Conservation (phyloP, 35 echinoderm and acorn worm species). For the Ophiothrix spiculata region DNA sequence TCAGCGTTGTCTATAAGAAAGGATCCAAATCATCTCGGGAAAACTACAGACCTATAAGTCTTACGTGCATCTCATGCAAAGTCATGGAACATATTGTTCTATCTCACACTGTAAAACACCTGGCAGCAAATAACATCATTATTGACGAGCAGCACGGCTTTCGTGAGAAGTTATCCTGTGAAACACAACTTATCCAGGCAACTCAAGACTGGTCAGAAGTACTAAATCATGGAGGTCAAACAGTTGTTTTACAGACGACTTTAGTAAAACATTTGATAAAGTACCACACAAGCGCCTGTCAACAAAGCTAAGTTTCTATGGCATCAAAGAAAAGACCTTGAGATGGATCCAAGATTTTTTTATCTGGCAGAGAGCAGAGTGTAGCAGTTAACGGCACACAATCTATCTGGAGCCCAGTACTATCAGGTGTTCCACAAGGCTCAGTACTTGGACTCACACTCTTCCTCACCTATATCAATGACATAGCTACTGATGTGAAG, state of each 20-base stretch:
- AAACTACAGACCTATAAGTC: conserved; percentile 26
- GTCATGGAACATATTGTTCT: conserved; percentile 39
- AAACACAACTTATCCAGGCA: conserved; percentile 16
- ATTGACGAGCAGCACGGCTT: conserved; percentile 40
- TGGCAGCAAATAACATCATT: conserved; percentile 23
- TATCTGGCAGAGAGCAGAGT: conserved; percentile 19
- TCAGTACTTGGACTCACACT: conserved; percentile 24
- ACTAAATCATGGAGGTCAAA: conserved; percentile 19
- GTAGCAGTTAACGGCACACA: conserved; percentile 1
- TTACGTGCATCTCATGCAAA: conserved; percentile 27
- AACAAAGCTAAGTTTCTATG: conserved; percentile 13
- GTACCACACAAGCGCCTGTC: conserved; percentile 5
- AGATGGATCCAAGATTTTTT: conserved; percentile 7
- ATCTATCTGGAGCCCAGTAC: conserved; percentile 4
- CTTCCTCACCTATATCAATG: conserved; percentile 20
- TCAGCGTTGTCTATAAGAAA: background rate
- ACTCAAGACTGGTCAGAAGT: conserved; percentile 27
- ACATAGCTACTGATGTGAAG: background rate
- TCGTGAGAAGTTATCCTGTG: conserved; percentile 18
- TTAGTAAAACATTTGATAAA: conserved; percentile 12
- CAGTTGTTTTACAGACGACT: conserved; percentile 4
- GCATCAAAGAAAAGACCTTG: conserved; percentile 14
- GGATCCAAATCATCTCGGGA: background rate
- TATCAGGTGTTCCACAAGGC: conserved; percentile 25
- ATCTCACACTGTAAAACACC: conserved; percentile 6